These are phyloP conservation scores for Encarsia formosa DNA, from an alignment of 2,888 invertebrate genomes.

Conservation along the genomic window DNA sequence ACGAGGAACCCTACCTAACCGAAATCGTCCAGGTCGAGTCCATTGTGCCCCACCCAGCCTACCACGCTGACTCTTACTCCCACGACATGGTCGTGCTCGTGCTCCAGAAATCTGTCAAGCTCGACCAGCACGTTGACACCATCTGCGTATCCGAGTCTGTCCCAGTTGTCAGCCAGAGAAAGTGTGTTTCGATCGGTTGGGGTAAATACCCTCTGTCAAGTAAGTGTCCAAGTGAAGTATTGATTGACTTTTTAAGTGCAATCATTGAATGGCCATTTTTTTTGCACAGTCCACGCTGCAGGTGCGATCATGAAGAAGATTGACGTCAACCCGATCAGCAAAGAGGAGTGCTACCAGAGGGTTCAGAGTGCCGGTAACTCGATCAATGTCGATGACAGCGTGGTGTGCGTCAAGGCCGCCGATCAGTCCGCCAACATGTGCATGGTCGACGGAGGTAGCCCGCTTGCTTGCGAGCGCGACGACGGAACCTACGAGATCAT, in stretches of 20 bases:
- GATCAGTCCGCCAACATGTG: constrained; percentile 69
- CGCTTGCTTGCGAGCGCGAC: constrained; percentile 71
- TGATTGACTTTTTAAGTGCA: neutral
- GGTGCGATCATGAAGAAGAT: constrained; percentile 74
- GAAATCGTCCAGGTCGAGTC: constrained; percentile 70
- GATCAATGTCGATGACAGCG: constrained; percentile 60
- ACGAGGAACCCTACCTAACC: constrained; percentile 73
- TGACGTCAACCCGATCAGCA: constrained; percentile 63
- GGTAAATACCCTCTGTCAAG: constrained; percentile 74
- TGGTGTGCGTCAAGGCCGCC: constrained; percentile 65
- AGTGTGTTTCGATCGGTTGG: constrained; percentile 79
- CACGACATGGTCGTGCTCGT: constrained; percentile 72
- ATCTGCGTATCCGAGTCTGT: constrained; percentile 63
- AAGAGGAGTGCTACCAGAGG: constrained; percentile 61
- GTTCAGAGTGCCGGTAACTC: constrained; percentile 57
- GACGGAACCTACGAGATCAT: constrained; percentile 66
- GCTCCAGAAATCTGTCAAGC: constrained; percentile 56
- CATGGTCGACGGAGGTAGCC: constrained; percentile 77
- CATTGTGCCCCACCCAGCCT: constrained; percentile 69
- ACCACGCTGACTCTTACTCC: constrained; percentile 58
- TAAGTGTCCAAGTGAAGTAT: constrained; percentile 41
- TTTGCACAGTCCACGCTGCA: constrained; percentile 63
- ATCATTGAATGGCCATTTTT: too few species aligned
- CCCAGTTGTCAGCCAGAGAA: constrained; percentile 50
- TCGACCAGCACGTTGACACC: constrained; percentile 69